These are phyloP conservation scores for Carterocephalus palaemon DNA, from an alignment of 2,888 invertebrate genomes.

Conservation along the genomic window DNA sequence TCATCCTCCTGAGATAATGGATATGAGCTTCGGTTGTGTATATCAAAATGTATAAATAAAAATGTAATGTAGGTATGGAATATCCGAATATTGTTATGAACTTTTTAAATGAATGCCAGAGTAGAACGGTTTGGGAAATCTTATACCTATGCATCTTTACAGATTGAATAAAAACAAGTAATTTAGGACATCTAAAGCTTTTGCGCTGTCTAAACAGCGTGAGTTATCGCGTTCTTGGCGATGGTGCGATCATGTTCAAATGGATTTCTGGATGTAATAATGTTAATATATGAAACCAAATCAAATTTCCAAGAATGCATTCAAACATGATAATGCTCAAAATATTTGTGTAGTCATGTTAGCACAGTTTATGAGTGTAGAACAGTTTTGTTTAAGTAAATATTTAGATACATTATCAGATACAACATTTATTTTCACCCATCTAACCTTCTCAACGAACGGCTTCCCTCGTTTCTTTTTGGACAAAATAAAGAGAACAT, in stretches of 20 bases:
- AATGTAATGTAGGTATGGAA: no score
- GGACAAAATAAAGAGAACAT: slow-evolving; percentile 69
- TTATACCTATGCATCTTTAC: slow-evolving; percentile 9
- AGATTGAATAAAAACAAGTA: neutral
- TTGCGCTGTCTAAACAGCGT: slow-evolving; percentile 26
- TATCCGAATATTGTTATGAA: no score
- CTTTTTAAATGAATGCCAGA: neutral
- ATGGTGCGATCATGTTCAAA: slow-evolving; percentile 27
- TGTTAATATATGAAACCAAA: no score
- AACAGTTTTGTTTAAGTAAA: slow-evolving; percentile 44
- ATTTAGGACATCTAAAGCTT: slow-evolving; percentile 36
- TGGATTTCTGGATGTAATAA: slow-evolving; percentile 13
- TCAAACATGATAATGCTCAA: slow-evolving; percentile 27
- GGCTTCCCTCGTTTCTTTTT: slow-evolving; percentile 85
- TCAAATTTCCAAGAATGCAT: slow-evolving; percentile 9
- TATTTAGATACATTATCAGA: slow-evolving; percentile 63
- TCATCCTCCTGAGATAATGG: no score
- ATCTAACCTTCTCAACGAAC: slow-evolving; percentile 89
- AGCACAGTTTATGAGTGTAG: slow-evolving; percentile 57
- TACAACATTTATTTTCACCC: slow-evolving; percentile 65
- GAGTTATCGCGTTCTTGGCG: slow-evolving; percentile 35
- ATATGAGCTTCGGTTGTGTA: no score
- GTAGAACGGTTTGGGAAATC: neutral
- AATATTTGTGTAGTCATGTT: slow-evolving; percentile 50
- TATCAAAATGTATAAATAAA: no score